A percentile compares a stretch with the other conserved stretches of the same genome.
Conservation (phyloP, 2,113 vertebrate genomes). For the Zosterops borbonicus region DNA sequence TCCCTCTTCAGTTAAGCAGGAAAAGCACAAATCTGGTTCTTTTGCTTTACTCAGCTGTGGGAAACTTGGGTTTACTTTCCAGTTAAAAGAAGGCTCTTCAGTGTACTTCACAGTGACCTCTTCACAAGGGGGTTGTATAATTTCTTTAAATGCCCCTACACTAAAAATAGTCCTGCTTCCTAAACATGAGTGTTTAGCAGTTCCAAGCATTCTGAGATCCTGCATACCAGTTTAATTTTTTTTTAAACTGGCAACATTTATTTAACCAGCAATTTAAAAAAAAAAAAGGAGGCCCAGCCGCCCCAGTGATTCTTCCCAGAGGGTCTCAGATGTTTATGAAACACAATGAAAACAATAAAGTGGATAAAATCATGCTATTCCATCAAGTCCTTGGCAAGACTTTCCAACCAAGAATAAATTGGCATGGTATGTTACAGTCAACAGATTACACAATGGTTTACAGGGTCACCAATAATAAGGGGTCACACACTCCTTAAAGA, state of each 20-base stretch:
- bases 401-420: slow-evolving; percentile 52
- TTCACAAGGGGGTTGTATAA: slow-evolving; percentile 24
- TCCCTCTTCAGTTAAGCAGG: neutral
- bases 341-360: slow-evolving; percentile 66
- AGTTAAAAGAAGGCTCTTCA: slow-evolving; percentile 25
- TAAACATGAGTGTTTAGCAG: slow-evolving; percentile 37
- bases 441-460: slow-evolving; percentile 64
- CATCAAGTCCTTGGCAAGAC: slow-evolving; percentile 61
- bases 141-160: slow-evolving; percentile 46
- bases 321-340: slow-evolving; percentile 66
- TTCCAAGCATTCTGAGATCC: slow-evolving; percentile 49
- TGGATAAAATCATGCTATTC: slow-evolving; percentile 63
- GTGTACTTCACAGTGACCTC: neutral
- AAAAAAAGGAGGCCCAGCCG: slow-evolving; percentile 8
- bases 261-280: slow-evolving; percentile 55
- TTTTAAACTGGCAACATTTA: slow-evolving; percentile 54
- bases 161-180: slow-evolving; percentile 68
- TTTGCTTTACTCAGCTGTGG: slow-evolving; percentile 24
- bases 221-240: slow-evolving; percentile 41
- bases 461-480: slow-evolving; percentile 42
- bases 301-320: slow-evolving; percentile 65
- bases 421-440: slow-evolving; percentile 48
- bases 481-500: slow-evolving; percentile 21
- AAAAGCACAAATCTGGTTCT: neutral
- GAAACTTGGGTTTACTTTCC: slow-evolving; percentile 34